Percentiles rank a stretch among this genome's conserved stretches.
Evolutionary conservation across 2,888 invertebrate species (phyloP).

Genomic region (Cyaniris semiargus): DNA sequence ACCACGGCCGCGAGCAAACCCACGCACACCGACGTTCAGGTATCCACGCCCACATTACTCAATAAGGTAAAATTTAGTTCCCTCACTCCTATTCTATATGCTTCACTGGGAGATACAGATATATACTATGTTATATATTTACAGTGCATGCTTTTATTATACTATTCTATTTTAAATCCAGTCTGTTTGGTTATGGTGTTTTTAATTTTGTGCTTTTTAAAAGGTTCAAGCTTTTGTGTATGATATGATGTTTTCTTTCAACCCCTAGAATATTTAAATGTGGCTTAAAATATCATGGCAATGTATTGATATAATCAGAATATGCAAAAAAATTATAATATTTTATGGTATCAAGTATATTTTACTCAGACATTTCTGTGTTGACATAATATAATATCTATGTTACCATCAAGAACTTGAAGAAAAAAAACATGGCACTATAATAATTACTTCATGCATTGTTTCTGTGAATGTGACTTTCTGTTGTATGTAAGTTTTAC

Average conservation of each 20-base stretch:
- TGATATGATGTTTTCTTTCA: neutral
- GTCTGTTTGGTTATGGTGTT: neutral
- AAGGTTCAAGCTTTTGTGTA: neutral
- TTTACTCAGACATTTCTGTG: neutral
- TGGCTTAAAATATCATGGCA: too few relatives aligned
- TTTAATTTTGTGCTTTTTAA: neutral
- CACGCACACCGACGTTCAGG: conserved; percentile 75
- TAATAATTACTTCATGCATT: neutral
- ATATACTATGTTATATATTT: conserved; percentile 9
- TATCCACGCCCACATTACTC: conserved; percentile 78
- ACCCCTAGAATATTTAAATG: neutral
- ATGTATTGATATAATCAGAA: too few relatives aligned
- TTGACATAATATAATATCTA: neutral
- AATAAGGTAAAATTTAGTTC: conserved; percentile 75
- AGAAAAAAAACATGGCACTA: neutral
- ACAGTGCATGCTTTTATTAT: neutral
- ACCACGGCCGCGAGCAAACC: conserved; percentile 59
- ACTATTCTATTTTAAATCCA: neutral
- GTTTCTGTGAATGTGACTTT: neutral
- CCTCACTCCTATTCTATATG: conserved; percentile 54
- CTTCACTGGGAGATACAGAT: conserved; percentile 54
- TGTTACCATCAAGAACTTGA: neutral
- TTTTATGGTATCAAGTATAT: neutral
- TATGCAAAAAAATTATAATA: neutral
- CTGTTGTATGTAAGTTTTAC: neutral